Conservation (phyloP, 2,113 vertebrate species). For the Hippopotamus amphibius region DNA sequence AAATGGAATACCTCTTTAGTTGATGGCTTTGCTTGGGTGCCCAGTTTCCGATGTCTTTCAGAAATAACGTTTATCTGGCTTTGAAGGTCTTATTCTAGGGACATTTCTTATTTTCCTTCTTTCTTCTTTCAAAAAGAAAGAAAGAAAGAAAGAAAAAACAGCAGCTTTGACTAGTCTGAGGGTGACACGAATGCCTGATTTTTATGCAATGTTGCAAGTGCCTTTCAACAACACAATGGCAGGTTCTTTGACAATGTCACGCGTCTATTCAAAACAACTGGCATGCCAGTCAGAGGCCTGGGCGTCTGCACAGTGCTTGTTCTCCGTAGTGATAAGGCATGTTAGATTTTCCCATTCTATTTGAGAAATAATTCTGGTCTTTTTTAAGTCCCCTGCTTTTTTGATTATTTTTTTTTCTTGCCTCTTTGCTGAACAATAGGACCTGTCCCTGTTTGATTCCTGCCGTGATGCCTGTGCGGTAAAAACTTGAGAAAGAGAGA, state of each 20-base stretch:
- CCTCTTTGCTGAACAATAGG: slow-evolving; percentile 58
- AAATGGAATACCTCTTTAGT: neutral
- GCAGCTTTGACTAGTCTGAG: slow-evolving; percentile 65
- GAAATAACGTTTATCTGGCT: slow-evolving; percentile 61
- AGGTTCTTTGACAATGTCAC: slow-evolving; percentile 78
- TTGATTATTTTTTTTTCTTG: slow-evolving; percentile 54
- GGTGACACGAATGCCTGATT: slow-evolving; percentile 59
- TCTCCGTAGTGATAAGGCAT: slow-evolving; percentile 68
- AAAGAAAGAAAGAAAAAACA: slow-evolving; percentile 53
- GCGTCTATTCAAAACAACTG: slow-evolving; percentile 74
- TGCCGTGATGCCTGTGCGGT: neutral
- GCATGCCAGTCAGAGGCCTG: slow-evolving; percentile 80
- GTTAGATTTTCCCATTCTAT: slow-evolving; percentile 67
- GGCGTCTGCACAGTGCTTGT: slow-evolving; percentile 69
- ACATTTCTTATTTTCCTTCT: slow-evolving; percentile 75
- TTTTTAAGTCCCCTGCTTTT: slow-evolving; percentile 77
- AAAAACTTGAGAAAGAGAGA: slow-evolving; percentile 67
- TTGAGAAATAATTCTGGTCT: slow-evolving; percentile 77
- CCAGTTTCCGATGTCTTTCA: slow-evolving; percentile 53
- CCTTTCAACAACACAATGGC: slow-evolving; percentile 70
- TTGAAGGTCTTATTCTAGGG: slow-evolving; percentile 70
- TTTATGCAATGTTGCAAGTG: slow-evolving; percentile 70
- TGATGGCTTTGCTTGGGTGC: slow-evolving; percentile 55
- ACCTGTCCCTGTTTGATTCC: slow-evolving; percentile 72
- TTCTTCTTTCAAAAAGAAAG: slow-evolving; percentile 74